Percentiles rank a stretch among this genome's conserved stretches.
phyloP scores from a whole-genome alignment of 2,113 vertebrate genomes.

The Entosphenus tridentatus region DNA sequence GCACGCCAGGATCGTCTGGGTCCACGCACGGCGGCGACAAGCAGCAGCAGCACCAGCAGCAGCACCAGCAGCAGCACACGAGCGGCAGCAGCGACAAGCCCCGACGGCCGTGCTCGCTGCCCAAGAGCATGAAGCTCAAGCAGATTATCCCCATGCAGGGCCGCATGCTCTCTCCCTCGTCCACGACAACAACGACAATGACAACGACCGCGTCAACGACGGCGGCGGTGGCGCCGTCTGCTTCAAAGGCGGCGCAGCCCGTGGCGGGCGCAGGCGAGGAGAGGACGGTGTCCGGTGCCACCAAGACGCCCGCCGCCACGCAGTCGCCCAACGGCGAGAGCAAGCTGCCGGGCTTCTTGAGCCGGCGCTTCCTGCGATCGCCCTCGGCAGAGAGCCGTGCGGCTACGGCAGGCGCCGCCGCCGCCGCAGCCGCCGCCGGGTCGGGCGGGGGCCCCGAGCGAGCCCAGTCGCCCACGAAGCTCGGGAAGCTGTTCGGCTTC shows the following conservation, averaged over 20 bases:
- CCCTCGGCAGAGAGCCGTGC: slow-evolving; percentile 53
- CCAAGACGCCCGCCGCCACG: slow-evolving; percentile 28
- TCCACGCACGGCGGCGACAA: too few relatives aligned
- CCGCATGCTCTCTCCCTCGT: slow-evolving; percentile 37
- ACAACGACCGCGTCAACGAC: too few relatives aligned
- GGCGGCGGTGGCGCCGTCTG: too few relatives aligned
- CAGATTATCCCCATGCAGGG: slow-evolving; percentile 87
- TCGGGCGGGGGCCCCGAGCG: slow-evolving; percentile 28
- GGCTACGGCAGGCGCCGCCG: slow-evolving; percentile 10
- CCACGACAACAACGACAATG: too few relatives aligned
- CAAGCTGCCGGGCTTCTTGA: slow-evolving; percentile 70
- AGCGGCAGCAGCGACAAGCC: slow-evolving; percentile 52
- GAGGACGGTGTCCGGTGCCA: neutral
- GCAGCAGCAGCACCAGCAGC: slow-evolving; percentile 37
- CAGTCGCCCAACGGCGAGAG: slow-evolving; percentile 63
- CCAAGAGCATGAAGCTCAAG: slow-evolving; percentile 81
- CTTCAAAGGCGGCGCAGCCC: slow-evolving; percentile 10
- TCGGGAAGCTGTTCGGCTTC: slow-evolving; percentile 57
- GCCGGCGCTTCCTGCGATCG: slow-evolving; percentile 82
- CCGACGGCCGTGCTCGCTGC: slow-evolving; percentile 62
- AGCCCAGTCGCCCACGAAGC: slow-evolving; percentile 71
- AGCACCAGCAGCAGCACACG: slow-evolving; percentile 15
- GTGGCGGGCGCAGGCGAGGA: neutral
- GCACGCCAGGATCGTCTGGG: too few relatives aligned
- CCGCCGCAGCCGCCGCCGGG: too few relatives aligned